A percentile compares a stretch with the other conserved stretches of the same genome.
These are phyloP conservation scores for Melanostoma scalare DNA, from an alignment of 2,888 invertebrate genomes.

Conservation along the genomic window DNA sequence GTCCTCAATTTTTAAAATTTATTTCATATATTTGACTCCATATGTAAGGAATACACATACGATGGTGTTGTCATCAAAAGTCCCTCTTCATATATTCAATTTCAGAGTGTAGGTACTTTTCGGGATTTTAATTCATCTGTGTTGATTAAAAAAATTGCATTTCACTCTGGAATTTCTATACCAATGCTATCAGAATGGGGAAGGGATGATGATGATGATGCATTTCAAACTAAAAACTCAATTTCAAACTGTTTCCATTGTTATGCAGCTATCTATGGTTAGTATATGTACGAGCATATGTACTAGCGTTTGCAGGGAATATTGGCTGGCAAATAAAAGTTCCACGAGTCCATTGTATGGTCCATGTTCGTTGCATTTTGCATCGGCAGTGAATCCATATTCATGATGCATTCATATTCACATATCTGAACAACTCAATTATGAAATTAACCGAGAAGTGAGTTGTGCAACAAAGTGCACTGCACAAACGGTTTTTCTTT, in stretches of 20 bases:
- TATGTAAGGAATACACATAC: no score
- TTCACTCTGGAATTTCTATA: conserved; percentile 14
- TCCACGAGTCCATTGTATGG: conserved; percentile 10
- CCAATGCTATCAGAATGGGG: neutral
- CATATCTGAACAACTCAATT: conserved; percentile 44
- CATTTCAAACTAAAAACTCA: conserved; percentile 50
- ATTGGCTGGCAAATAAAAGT: conserved; percentile 27
- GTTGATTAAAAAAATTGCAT: conserved; percentile 16
- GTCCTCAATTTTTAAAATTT: no score
- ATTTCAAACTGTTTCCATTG: conserved; percentile 35
- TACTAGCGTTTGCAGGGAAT: conserved; percentile 12
- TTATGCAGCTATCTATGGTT: neutral
- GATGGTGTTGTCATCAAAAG: neutral
- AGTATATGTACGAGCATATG: neutral
- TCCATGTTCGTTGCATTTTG: conserved; percentile 32
- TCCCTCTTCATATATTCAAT: conserved; percentile 22
- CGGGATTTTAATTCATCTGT: conserved; percentile 13
- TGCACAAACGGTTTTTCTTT: neutral
- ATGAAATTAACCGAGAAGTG: conserved; percentile 49
- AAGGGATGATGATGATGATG: conserved; percentile 12
- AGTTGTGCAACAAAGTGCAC: conserved; percentile 56
- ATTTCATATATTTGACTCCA: no score
- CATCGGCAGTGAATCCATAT: conserved; percentile 31
- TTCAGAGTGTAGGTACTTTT: conserved; percentile 14
- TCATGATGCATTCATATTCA: conserved; percentile 22